phyloP scores from a whole-genome alignment of 2,888 invertebrate species.

The Caenorhabditis virilis region DNA sequence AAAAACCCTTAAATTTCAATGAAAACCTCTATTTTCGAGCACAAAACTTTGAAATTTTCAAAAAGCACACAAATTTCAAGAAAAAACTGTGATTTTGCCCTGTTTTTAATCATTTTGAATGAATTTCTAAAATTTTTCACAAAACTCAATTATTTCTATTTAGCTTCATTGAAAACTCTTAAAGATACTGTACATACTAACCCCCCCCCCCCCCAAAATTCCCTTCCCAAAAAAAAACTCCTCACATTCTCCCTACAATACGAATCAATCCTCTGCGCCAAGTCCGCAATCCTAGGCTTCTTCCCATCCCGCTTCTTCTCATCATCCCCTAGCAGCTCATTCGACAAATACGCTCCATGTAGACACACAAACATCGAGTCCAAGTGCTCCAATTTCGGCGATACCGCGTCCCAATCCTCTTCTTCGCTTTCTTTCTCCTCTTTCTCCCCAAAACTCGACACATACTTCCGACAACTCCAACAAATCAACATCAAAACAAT shows the following conservation, averaged over 20 bases:
- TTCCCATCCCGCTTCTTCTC: background rate
- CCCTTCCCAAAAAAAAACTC: background rate
- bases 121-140: no score
- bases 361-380: slow-evolving; percentile 31
- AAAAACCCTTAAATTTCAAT: no score
- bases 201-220: no score
- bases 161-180: no score
- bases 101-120: no score
- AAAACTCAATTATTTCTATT: no score
- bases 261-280: slow-evolving; percentile 24
- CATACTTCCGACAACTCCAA: slow-evolving; percentile 14
- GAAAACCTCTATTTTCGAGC: no score
- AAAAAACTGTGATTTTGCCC: no score
- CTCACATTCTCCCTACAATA: slow-evolving; percentile 27
- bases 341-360: slow-evolving; percentile 21
- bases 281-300: slow-evolving; percentile 14
- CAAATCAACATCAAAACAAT: slow-evolving; percentile 19
- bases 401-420: slow-evolving; percentile 27
- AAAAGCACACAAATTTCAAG: no score
- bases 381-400: slow-evolving; percentile 32
- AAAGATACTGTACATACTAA: no score
- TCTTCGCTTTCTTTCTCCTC: slow-evolving; percentile 2
- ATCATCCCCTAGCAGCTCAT: no score
- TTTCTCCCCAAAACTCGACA: slow-evolving; percentile 4
- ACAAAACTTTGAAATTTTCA: no score